These are phyloP conservation scores for Drosophila affinis DNA, from an alignment of 2,888 invertebrate genomes.

Conservation along the genomic window DNA sequence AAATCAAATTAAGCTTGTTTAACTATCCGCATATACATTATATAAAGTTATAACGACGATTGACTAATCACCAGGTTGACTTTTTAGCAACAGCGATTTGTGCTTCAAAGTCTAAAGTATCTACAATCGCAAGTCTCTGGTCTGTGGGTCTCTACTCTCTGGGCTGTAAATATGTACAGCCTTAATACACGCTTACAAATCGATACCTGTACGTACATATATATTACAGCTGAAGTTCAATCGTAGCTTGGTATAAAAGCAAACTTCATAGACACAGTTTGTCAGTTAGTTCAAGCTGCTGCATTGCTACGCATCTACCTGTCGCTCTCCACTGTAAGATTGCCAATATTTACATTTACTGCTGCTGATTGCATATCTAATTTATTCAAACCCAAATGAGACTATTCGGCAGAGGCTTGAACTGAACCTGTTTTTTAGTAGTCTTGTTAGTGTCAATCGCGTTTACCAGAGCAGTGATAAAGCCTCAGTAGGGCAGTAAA, in stretches of 20 bases:
- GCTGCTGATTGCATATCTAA: constrained; percentile 9
- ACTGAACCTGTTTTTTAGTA: constrained; percentile 31
- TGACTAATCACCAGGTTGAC: constrained; percentile 73
- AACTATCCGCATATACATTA: constrained; percentile 48
- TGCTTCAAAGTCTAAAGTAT: constrained; percentile 71
- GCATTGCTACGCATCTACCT: constrained; percentile 56
- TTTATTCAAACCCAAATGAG: constrained; percentile 23
- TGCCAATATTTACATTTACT: constrained; percentile 26
- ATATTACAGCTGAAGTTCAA: constrained; percentile 49
- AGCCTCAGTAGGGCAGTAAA: constrained; percentile 10
- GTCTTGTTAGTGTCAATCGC: constrained; percentile 6
- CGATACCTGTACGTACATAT: constrained; percentile 20
- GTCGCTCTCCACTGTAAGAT: constrained; percentile 45
- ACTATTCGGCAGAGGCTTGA: background rate
- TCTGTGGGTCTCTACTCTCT: background rate
- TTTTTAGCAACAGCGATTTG: constrained; percentile 71
- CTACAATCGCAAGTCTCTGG: constrained; percentile 13
- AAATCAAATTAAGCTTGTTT: constrained; percentile 38
- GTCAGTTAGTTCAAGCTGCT: constrained; percentile 68
- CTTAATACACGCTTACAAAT: constrained; percentile 22
- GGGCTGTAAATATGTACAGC: constrained; percentile 10
- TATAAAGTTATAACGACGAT: constrained; percentile 68
- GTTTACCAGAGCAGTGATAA: constrained; percentile 28
- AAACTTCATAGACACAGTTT: constrained; percentile 58
- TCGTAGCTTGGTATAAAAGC: constrained; percentile 68